Base-by-base conservation (phyloP, 2,888 invertebrate genomes). In the Hyles lineata region DNA sequence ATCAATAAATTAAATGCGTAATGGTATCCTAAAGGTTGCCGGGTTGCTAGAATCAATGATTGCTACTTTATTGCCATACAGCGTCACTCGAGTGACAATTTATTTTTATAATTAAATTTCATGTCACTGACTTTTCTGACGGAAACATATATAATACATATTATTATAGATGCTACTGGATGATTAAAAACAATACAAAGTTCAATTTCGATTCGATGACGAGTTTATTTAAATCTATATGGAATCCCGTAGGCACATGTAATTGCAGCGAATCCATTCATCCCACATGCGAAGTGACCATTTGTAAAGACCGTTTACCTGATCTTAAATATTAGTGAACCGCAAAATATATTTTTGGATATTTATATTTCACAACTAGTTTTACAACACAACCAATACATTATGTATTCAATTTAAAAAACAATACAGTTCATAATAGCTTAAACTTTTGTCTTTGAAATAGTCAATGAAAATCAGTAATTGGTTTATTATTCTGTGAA, bases 71-170 rank as follows among this genome's bases (percentile, higher is more conserved):
- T 43, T 67, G 43, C 23, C 50, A 67, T 7, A 74, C 77, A 72
- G 77, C 76, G 76, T 78, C 79, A 80, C 76, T 84, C 85, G 80
- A 86, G 84, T 89, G 87, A 89, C 87, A 87, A 85, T 87, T 89
- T 85, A 88, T 88, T 90, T 89, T 89, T 90, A 89, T 88, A 85
- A 88, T 87, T 80, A 85, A 80, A 86, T 86, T 86, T 81, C 86
- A 87, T 87, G 92, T 92, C 92, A 93, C 84, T 92, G 93, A 93
- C 91, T 90, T 83, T 82, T 82, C 80, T 81, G 82, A 85, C 80
- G 78, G 76, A 85, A 84, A 84, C 76, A 82, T 63, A 63, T 21
- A 21, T 67, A 67, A 67, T 67, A 67, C 23, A 50, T 21, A 63
- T 43, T 63, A 6, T 63, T 43, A 50, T 50, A 50, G 4, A 60